Evolutionary conservation across 1,140 invertebrate species (phyloP).

Genomic region (Listronotus bonariensis): DNA sequence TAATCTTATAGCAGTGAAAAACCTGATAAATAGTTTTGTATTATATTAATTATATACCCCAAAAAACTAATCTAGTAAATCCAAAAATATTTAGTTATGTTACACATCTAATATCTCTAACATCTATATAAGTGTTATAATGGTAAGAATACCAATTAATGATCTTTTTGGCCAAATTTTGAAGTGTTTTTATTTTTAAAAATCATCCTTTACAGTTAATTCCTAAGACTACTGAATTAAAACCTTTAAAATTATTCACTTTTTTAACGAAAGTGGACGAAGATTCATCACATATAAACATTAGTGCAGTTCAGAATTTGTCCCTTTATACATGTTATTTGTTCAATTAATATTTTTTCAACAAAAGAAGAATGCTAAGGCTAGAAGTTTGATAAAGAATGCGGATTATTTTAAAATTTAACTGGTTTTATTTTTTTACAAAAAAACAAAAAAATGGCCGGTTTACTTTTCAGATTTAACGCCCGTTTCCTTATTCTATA

Average conservation of each 20-base stretch:
- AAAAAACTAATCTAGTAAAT: constrained; percentile 52
- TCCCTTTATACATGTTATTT: too few relatives aligned
- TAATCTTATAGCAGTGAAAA: constrained; percentile 35
- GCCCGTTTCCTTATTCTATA: too few relatives aligned
- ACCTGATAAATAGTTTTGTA: constrained; percentile 48
- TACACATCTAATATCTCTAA: constrained; percentile 52
- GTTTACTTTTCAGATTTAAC: too few relatives aligned
- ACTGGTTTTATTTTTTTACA: too few relatives aligned
- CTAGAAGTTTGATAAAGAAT: too few relatives aligned
- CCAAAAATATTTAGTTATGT: constrained; percentile 54
- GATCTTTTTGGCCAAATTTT: constrained; percentile 25
- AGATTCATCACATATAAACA: constrained; percentile 3
- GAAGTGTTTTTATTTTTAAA: constrained; percentile 8
- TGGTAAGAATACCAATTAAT: constrained; percentile 45
- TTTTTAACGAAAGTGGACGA: background rate
- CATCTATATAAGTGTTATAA: constrained; percentile 42
- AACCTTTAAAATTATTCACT: too few relatives aligned
- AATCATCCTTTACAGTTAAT: too few relatives aligned
- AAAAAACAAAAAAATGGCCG: too few relatives aligned
- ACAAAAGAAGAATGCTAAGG: too few relatives aligned
- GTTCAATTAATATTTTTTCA: too few relatives aligned
- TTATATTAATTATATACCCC: constrained; percentile 34
- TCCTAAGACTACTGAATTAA: too few relatives aligned
- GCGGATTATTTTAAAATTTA: too few relatives aligned
- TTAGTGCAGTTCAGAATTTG: constrained; percentile 1